A percentile compares a stretch with the other conserved stretches of the same genome.
Conservation (phyloP, 2,888 invertebrate species). For the Acanthosepion lycidas region DNA sequence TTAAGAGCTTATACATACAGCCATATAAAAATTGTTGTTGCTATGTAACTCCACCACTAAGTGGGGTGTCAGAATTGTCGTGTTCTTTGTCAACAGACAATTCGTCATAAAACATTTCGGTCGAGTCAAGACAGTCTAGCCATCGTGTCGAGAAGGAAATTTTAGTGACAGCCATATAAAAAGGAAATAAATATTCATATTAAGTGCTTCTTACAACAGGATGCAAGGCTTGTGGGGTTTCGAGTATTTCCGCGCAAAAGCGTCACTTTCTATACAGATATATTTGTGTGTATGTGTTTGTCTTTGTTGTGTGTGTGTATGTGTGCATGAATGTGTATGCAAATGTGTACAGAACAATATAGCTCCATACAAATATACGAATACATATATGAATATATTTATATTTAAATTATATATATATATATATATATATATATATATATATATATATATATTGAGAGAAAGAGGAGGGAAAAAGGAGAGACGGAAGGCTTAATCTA, state of each 20-base stretch:
- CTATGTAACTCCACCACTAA: too few relatives aligned
- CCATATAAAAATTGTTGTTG: too few relatives aligned
- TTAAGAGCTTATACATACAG: too few relatives aligned
- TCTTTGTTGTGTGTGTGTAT: background rate
- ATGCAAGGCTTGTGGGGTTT: background rate
- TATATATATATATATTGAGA: background rate
- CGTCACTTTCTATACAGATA: background rate
- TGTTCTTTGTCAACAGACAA: background rate
- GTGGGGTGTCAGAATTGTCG: background rate
- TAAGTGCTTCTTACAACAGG: constrained; percentile 18
- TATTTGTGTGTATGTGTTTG: background rate
- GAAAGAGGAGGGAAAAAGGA: too few relatives aligned
- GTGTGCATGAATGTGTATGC: background rate
- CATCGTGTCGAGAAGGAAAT: background rate
- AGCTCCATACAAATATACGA: background rate
- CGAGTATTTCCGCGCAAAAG: background rate
- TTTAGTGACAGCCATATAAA: background rate
- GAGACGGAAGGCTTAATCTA: too few relatives aligned
- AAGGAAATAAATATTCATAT: background rate
- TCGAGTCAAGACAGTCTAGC: background rate
- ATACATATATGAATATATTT: background rate
- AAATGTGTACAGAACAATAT: background rate
- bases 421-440: background rate
- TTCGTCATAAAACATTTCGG: background rate
- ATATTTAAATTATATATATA: background rate